phyloP scores from a whole-genome alignment of 1,140 invertebrate genomes.

The Babylonia areolata region DNA sequence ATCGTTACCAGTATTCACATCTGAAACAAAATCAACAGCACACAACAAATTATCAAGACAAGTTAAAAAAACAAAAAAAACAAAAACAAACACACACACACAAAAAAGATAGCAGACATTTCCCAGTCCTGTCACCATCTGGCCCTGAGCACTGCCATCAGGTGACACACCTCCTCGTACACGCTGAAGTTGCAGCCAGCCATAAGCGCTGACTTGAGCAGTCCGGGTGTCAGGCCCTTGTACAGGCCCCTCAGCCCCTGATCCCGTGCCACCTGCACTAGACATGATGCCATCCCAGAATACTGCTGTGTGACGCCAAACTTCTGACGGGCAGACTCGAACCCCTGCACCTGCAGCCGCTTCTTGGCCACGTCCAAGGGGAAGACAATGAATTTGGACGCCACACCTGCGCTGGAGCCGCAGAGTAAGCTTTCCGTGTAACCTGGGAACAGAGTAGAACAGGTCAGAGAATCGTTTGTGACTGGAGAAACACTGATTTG shows the following conservation, averaged over 20 bases:
- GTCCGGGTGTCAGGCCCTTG: conserved; percentile 87
- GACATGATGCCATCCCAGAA: conserved; percentile 83
- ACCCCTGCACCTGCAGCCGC: conserved; percentile 91
- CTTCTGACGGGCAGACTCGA: conserved; percentile 82
- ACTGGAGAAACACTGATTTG: too few relatives aligned
- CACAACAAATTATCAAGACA: too few relatives aligned
- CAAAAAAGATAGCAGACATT: neutral
- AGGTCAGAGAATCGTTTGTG: too few relatives aligned
- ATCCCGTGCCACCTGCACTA: conserved; percentile 79
- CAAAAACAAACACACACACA: neutral
- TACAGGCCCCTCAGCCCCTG: conserved; percentile 85
- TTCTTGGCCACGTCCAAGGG: conserved; percentile 92
- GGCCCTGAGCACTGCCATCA: conserved; percentile 40
- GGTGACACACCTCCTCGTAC: conserved; percentile 80
- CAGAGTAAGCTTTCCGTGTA: conserved; percentile 78
- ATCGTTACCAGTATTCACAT: too few relatives aligned
- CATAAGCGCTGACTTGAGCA: conserved; percentile 85
- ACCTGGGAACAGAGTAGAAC: conserved; percentile 42
- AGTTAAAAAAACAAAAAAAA: neutral
- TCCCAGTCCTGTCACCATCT: neutral
- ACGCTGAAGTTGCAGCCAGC: conserved; percentile 86
- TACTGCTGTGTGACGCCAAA: conserved; percentile 83
- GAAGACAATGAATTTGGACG: conserved; percentile 88
- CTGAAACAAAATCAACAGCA: too few relatives aligned
- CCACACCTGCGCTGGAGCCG: conserved; percentile 85